phyloP scores from a whole-genome alignment of 2,888 invertebrate species.

The Tetheella fluctuosa region DNA sequence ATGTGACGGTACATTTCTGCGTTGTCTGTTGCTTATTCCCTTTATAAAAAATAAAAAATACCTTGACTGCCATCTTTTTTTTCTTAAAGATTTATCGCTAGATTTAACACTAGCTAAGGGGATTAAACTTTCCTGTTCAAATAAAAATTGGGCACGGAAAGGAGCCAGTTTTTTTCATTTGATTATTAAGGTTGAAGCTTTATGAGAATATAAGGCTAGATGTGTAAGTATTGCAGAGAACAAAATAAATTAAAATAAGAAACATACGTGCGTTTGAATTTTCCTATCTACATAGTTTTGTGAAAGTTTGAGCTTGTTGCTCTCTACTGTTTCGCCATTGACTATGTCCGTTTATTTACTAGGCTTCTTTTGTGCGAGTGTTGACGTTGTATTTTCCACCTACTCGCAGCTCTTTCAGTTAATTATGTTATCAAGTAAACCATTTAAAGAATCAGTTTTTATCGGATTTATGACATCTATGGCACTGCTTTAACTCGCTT shows the following conservation, averaged over 20 bases:
- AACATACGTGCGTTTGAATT: conserved; percentile 37
- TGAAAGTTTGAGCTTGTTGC: conserved; percentile 53
- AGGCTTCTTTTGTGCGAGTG: conserved; percentile 23
- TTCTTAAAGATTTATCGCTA: not conserved
- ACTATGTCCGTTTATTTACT: conserved; percentile 26
- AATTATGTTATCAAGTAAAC: not conserved
- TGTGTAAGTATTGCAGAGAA: conserved; percentile 23
- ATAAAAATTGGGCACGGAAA: not conserved
- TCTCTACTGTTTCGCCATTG: conserved; percentile 41
- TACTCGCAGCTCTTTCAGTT: not conserved
- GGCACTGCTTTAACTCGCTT: not conserved
- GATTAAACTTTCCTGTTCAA: conserved; percentile 24
- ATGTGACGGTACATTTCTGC: conserved; percentile 26
- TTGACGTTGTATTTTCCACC: not conserved
- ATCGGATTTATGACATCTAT: not conserved
- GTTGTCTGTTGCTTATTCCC: conserved; percentile 22
- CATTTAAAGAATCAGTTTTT: not conserved
- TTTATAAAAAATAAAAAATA: conserved; percentile 21
- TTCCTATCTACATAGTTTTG: conserved; percentile 45
- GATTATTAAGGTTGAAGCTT: not conserved
- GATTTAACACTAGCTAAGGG: conserved; percentile 23
- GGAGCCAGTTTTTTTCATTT: not conserved
- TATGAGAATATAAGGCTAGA: not conserved
- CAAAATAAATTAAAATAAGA: too few species aligned
- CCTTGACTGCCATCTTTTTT: conserved; percentile 19